These are phyloP conservation scores for Osmerus eperlanus DNA, from an alignment of 2,113 vertebrate genomes.

Conservation along the genomic window DNA sequence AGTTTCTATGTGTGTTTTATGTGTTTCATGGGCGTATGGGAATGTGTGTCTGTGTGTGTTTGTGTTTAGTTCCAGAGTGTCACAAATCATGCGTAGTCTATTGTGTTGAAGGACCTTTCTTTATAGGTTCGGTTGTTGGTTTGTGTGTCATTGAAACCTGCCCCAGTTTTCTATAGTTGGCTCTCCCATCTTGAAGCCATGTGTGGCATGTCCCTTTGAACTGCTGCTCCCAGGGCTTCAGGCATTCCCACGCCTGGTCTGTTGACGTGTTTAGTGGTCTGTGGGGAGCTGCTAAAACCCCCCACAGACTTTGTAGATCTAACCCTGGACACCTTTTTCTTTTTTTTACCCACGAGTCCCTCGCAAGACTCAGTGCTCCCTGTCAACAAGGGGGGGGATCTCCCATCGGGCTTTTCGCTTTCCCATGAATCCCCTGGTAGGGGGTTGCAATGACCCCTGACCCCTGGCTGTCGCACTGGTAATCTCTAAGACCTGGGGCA, in stretches of 20 bases:
- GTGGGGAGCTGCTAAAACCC: slow-evolving; percentile 45
- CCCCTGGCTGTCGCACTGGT: slow-evolving; percentile 45
- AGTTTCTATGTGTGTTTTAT: slow-evolving; percentile 13
- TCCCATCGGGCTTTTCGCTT: slow-evolving; percentile 48
- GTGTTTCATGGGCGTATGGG: neutral
- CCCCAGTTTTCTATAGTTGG: slow-evolving; percentile 12
- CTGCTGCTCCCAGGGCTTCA: slow-evolving; percentile 9
- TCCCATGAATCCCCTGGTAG: slow-evolving; percentile 58
- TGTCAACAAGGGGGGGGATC: slow-evolving; percentile 40
- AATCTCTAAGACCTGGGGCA: slow-evolving; percentile 46
- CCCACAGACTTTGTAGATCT: slow-evolving; percentile 45
- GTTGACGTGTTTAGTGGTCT: slow-evolving; percentile 61
- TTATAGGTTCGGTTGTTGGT: slow-evolving; percentile 39
- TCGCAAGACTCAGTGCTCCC: slow-evolving; percentile 35
- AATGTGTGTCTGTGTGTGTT: slow-evolving; percentile 17
- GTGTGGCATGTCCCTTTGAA: slow-evolving; percentile 50
- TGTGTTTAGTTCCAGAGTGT: neutral
- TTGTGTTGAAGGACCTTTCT: slow-evolving; percentile 21
- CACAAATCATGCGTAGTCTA: slow-evolving; percentile 24
- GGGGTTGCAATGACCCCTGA: slow-evolving; percentile 53
- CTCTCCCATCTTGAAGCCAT: slow-evolving; percentile 55
- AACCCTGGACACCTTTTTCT: slow-evolving; percentile 36
- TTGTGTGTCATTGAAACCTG: slow-evolving; percentile 40
- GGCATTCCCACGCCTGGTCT: slow-evolving; percentile 45
- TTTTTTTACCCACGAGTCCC: slow-evolving; percentile 24